phyloP scores from a whole-genome alignment of 2,113 vertebrate species.

The Polypterus senegalus region DNA sequence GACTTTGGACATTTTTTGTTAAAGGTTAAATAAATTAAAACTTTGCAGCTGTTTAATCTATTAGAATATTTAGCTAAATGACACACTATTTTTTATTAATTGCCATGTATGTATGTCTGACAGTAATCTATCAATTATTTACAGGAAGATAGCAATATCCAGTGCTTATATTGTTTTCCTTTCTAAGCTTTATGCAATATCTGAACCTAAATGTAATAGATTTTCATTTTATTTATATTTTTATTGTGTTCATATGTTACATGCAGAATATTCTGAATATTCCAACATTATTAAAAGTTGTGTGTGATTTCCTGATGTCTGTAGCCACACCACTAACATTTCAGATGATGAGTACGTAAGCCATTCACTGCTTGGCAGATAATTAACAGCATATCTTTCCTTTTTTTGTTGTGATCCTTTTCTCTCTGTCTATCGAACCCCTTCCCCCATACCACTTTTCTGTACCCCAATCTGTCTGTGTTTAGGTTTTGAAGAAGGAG shows the following conservation, averaged over 20 bases:
- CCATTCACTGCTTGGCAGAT: conserved; percentile 23
- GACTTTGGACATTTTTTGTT: too few relatives aligned
- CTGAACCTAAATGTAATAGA: neutral
- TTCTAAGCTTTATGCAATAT: too few relatives aligned
- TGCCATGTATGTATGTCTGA: too few relatives aligned
- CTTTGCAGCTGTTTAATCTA: too few relatives aligned
- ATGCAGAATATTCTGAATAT: conserved; percentile 34
- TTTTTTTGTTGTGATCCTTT: conserved; percentile 54
- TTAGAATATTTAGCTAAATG: too few relatives aligned
- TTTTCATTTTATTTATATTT: conserved; percentile 25
- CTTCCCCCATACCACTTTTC: conserved; percentile 27
- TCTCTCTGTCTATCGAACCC: conserved; percentile 36
- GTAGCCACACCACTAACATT: conserved; percentile 25
- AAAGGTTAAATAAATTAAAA: too few relatives aligned
- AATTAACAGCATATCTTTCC: conserved; percentile 55
- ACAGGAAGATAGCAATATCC: too few relatives aligned
- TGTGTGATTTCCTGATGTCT: conserved; percentile 23
- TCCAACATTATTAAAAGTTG: conserved; percentile 38
- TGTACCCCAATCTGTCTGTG: conserved; percentile 14
- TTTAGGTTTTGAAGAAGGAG: conserved; percentile 80
- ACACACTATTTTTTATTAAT: too few relatives aligned
- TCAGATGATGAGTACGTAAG: conserved; percentile 34
- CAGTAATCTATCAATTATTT: too few relatives aligned
- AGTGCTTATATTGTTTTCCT: too few relatives aligned
- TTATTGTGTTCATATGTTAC: conserved; percentile 31